Evolutionary conservation across 2,797 vertebrate genomes (phyloP).

Genomic region (Rhincodon typus): DNA sequence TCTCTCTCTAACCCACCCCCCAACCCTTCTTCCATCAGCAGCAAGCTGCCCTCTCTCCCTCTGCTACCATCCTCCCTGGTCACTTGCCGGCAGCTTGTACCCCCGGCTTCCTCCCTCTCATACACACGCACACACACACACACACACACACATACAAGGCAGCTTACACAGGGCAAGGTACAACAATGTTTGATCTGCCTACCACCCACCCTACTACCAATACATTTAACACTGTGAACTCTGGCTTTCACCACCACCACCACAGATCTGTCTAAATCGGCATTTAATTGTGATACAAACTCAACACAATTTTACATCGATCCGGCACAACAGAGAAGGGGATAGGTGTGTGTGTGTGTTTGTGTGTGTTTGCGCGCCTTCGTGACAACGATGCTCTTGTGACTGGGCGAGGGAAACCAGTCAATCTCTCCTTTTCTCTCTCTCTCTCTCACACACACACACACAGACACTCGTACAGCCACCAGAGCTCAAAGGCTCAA

Average conservation of each 20-base stretch:
- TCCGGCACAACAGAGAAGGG: background rate
- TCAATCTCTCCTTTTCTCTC: background rate
- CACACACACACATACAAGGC: background rate
- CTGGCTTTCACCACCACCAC: background rate
- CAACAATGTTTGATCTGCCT: background rate
- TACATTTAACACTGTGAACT: background rate
- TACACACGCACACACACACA: background rate
- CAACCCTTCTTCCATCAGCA: background rate
- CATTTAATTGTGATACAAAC: background rate
- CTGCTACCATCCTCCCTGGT: background rate
- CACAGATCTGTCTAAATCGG: background rate
- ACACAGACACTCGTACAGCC: slow-evolving; percentile 41
- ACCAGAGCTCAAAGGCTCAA: slow-evolving; percentile 69
- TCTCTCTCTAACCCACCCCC: background rate
- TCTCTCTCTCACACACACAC: background rate
- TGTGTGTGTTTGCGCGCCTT: background rate
- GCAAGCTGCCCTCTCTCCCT: background rate
- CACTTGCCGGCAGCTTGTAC: background rate
- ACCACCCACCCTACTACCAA: background rate
- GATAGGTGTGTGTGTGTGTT: background rate
- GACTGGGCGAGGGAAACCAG: background rate
- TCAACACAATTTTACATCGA: background rate
- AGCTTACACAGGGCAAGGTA: background rate
- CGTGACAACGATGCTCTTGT: background rate
- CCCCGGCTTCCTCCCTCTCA: background rate